Base-by-base conservation (phyloP, 37 sponge, comb jelly and placozoan genomes). In the Corticium candelabrum region DNA sequence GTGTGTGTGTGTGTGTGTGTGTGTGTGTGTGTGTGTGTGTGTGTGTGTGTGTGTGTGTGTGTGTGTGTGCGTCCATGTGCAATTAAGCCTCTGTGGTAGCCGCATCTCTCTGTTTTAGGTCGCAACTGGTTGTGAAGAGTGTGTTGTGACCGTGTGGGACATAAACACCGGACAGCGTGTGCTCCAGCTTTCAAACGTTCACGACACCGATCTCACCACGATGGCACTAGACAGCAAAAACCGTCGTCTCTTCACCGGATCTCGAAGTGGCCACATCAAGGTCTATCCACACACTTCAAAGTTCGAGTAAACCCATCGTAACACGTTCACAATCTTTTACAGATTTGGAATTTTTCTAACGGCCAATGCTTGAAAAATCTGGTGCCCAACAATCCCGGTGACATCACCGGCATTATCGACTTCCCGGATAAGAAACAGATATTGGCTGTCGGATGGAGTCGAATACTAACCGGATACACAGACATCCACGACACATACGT, bases 391-490 rank as follows among this genome's bases (percentile, higher is more conserved):
- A 68, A 74, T 15, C 67, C 83, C 34, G 90, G 88, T 35, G 88
- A 87, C 69, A 89, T 96, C 31, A 90, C 94, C 0, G 89, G 89
- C 0, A 41, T 92, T 15, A 40, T 90, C 1, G 91, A 89, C 69
- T 43, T 90, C 57, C 50, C 77, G 68, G 91, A 96, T 29, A 92
- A 79, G 75, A 68, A 75, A 7, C 40, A 70, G 37, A 82, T 96
- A 31, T 80, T 93, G 11, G 78, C 94, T 40, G 86, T 83, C 50
- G 96, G 96, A 0, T 96, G 96, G 96, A 88, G 86, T 82, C 91
- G 81, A 72, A 76, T 68, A 34, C 87, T 96, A 35, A 82, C 82
- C 0, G 75, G 82, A 0, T 96, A 90, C 50, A 33, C 68, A 34
- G 87, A 90, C 40, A 67, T 72, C 15, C 41, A 62, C 0, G 84